Conservation (phyloP, 2,888 invertebrate genomes). For the Conops quadrifasciatus region DNA sequence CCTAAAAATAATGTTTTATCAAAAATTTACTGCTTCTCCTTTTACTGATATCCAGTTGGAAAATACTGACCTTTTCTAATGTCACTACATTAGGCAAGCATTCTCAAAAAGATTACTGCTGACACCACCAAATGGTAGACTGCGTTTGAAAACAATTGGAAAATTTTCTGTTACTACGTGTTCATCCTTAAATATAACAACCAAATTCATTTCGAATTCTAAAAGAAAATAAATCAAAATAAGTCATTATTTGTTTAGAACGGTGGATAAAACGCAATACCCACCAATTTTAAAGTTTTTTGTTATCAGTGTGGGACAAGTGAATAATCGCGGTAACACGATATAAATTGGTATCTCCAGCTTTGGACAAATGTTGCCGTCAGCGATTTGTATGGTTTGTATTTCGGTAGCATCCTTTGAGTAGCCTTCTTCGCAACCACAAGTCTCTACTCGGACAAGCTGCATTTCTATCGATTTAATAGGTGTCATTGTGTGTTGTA, state of each 20-base stretch:
- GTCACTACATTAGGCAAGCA: no score
- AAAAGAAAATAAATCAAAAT: slow-evolving; percentile 47
- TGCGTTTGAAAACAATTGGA: slow-evolving; percentile 65
- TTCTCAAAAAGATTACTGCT: no score
- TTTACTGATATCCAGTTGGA: no score
- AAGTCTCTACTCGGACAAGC: slow-evolving; percentile 93
- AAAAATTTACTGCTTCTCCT: no score
- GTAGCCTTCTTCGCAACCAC: slow-evolving; percentile 91
- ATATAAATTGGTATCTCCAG: slow-evolving; percentile 90
- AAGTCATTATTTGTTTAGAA: not conserved
- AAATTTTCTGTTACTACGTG: slow-evolving; percentile 95
- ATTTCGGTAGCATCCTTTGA: slow-evolving; percentile 97
- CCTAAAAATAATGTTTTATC: no score
- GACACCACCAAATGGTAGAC: no score
- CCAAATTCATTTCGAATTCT: slow-evolving; percentile 96
- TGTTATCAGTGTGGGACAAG: slow-evolving; percentile 90
- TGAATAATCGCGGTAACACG: slow-evolving; percentile 94
- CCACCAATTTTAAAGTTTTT: slow-evolving; percentile 95
- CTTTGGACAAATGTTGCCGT: slow-evolving; percentile 85
- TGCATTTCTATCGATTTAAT: slow-evolving; percentile 95
- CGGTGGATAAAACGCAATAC: not conserved
- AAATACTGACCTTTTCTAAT: no score
- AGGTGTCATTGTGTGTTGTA: slow-evolving; percentile 82
- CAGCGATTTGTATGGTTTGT: slow-evolving; percentile 96
- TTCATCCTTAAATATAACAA: slow-evolving; percentile 91